These are phyloP conservation scores for Zaprionus camerounensis DNA, from an alignment of 1,140 invertebrate genomes.

Conservation along the genomic window DNA sequence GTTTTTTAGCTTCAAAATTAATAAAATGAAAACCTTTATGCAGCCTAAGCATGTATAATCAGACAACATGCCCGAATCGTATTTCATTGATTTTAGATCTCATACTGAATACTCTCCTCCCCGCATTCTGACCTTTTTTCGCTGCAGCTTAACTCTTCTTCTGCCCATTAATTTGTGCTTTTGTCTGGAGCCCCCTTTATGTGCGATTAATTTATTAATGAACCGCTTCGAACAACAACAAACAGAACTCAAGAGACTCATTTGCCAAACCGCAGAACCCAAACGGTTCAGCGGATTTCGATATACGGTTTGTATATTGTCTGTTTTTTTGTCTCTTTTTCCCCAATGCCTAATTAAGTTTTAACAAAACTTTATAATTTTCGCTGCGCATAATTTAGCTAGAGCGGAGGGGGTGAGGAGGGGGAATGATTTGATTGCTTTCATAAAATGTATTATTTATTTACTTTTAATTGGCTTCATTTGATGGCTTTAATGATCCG, in stretches of 20 bases:
- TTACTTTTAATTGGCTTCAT: conserved; percentile 82
- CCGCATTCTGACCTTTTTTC: conserved; percentile 51
- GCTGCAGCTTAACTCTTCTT: neutral
- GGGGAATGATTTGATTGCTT: conserved; percentile 65
- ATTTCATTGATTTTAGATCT: conserved; percentile 71
- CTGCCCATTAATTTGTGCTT: conserved; percentile 39
- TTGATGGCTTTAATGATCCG: conserved; percentile 80
- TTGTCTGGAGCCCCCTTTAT: conserved; percentile 48
- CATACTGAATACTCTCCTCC: conserved; percentile 43
- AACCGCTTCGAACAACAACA: conserved; percentile 55
- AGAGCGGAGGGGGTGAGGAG: neutral
- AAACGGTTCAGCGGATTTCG: conserved; percentile 39
- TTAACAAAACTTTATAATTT: conserved; percentile 79
- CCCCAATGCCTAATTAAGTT: conserved; percentile 71
- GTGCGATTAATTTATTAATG: conserved; percentile 75
- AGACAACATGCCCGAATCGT: conserved; percentile 30
- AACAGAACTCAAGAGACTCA: conserved; percentile 32
- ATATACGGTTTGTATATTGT: conserved; percentile 8
- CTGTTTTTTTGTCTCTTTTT: conserved; percentile 53
- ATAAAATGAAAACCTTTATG: neutral
- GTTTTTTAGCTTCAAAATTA: neutral
- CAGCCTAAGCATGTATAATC: neutral
- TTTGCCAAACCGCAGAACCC: conserved; percentile 44
- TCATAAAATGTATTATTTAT: conserved; percentile 82
- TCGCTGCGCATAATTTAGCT: conserved; percentile 68